Base-by-base conservation (phyloP, 2,888 invertebrate species). In the Myopa testacea region DNA sequence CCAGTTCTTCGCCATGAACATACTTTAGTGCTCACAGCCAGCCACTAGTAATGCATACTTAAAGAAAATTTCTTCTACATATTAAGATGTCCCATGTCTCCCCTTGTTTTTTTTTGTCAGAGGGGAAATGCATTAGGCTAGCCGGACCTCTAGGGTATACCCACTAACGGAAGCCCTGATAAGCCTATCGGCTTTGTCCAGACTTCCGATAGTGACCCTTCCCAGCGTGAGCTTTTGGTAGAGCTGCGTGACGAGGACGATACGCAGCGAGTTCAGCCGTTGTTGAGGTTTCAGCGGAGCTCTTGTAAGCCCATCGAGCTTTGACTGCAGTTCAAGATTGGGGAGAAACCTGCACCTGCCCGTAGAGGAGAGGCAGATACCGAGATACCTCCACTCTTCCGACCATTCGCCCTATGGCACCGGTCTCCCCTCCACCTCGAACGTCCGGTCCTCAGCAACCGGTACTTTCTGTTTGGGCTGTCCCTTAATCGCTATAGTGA, bases 211-310 rank as follows among this genome's bases (percentile, higher is more conserved):
- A 19, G 45, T 71, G 3, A 37, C 55, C 3, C 7, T 58, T 4
- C 71, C 71, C 58, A 71, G 52, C 6, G 58, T 55, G 16, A 58
- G 38, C n/a, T 58, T 58, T 55, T 71, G 58, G 34, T 55, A 71
- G 4, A 71, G 38, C 37, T 60, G 37, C n/a, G 71, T 34, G 8
- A 71, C 34, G 10, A 71, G 19, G 26, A 71, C 10, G 12, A 34
- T 58, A 8, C 62, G 8, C 1, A 72, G 60, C 1, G 58, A 58
- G 38, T 60, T n/a, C 58, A 72, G 34, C 4, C 72, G 58, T 38
- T 72, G 72, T 38, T 72, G 72, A 1, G 60, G 72, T 37, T 72
- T 58, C 10, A 72, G 16, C 38, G 72, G 72, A 12, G 58, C 60
- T 40, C 16, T 12, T 8, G 52, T n/a, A 12, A 58, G 58, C 14